Conservation (phyloP, 53 echinoderm and acorn worm species). For the Echinarachnius parma region DNA sequence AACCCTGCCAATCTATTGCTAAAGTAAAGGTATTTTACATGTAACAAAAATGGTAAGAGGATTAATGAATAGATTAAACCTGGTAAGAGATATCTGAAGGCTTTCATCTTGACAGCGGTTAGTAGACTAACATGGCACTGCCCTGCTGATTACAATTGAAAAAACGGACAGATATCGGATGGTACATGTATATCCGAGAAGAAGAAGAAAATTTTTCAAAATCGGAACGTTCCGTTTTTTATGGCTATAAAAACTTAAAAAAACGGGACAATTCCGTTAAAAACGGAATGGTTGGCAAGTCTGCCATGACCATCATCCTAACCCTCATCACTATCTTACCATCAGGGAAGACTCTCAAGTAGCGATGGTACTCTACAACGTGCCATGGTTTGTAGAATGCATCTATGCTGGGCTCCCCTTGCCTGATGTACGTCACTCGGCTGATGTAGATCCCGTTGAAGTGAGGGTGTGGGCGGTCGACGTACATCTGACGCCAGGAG, state of each 20-base stretch:
- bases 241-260: background rate
- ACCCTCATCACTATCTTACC: slow-evolving; percentile 49
- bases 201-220: too few relatives aligned
- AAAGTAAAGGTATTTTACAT: too few relatives aligned
- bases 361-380: slow-evolving; percentile 90
- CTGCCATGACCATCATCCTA: background rate
- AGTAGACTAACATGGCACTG: too few relatives aligned
- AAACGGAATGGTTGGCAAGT: background rate
- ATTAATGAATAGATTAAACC: too few relatives aligned
- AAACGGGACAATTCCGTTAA: background rate
- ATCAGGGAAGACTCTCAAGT: slow-evolving; percentile 82
- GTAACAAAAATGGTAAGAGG: too few relatives aligned
- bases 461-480: slow-evolving; percentile 74
- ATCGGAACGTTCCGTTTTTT: too few relatives aligned
- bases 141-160: too few relatives aligned
- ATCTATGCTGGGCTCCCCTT: slow-evolving; percentile 81
- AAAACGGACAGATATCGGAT: too few relatives aligned
- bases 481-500: slow-evolving; percentile 81
- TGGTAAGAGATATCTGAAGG: too few relatives aligned
- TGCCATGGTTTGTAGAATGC: slow-evolving; percentile 81
- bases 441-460: slow-evolving; percentile 95
- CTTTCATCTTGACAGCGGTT: too few relatives aligned
- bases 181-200: too few relatives aligned
- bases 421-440: slow-evolving; percentile 66
- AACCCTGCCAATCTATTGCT: too few relatives aligned